These are phyloP conservation scores for Platycheirus albimanus DNA, from an alignment of 2,888 invertebrate genomes.

Conservation along the genomic window DNA sequence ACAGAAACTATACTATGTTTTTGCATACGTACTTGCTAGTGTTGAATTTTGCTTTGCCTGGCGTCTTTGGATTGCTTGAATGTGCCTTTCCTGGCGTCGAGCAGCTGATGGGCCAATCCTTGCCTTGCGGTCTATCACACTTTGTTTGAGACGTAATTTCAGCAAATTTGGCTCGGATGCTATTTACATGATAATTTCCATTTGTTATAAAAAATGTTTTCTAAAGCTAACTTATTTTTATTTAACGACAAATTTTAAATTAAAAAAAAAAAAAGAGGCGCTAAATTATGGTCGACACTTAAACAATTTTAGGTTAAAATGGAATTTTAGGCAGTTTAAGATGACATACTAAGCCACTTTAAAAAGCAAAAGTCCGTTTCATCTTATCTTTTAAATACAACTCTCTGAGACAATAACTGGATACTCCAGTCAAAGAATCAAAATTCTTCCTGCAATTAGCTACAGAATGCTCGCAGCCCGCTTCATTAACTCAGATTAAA, in stretches of 20 bases:
- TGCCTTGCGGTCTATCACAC: conserved; percentile 96
- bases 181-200: conserved; percentile 82
- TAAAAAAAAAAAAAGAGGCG: no score
- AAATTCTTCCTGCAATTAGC: no score
- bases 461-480: no score
- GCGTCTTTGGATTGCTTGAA: conserved; percentile 86
- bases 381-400: no score
- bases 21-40: conserved; percentile 82
- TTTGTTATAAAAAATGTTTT: conserved; percentile 61
- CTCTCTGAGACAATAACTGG: no score
- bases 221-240: conserved; percentile 4
- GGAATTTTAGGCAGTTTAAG: no score
- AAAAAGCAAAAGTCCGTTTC: no score
- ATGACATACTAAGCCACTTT: no score
- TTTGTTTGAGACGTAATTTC: conserved; percentile 96
- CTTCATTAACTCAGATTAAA: no score
- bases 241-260: neutral
- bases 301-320: no score
- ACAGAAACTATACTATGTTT: conserved; percentile 21
- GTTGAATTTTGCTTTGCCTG: conserved; percentile 82
- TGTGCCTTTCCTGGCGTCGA: conserved; percentile 90
- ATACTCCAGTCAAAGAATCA: no score
- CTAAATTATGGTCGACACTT: no score
- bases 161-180: conserved; percentile 98
- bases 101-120: conserved; percentile 90